Percentiles rank a stretch among this genome's conserved stretches.
These are phyloP conservation scores for Drosophila rufa DNA, from an alignment of 1,140 invertebrate species.

Conservation along the genomic window DNA sequence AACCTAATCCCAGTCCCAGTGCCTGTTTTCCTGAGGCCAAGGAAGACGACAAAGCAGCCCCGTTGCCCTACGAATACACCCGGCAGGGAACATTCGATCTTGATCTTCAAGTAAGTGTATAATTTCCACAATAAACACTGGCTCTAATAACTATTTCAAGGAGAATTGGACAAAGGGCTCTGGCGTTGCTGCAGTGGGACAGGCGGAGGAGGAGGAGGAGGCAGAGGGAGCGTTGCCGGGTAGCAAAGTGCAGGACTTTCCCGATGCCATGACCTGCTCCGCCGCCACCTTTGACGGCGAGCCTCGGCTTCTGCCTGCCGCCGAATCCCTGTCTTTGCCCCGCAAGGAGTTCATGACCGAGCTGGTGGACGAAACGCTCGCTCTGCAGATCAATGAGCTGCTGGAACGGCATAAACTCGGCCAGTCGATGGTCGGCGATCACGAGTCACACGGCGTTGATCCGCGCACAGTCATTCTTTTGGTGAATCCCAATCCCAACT, in stretches of 20 bases:
- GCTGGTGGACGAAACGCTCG: constrained; percentile 53
- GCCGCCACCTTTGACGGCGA: constrained; percentile 75
- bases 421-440: constrained; percentile 13
- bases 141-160: background rate
- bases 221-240: background rate
- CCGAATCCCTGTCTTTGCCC: background rate
- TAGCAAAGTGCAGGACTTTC: constrained; percentile 46
- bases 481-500: constrained; percentile 44
- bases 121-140: no score
- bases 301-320: constrained; percentile 5
- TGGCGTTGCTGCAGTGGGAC: background rate
- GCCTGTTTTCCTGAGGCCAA: background rate
- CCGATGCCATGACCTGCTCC: constrained; percentile 73
- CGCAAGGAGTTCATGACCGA: constrained; percentile 53
- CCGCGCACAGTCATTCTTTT: constrained; percentile 55
- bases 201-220: background rate
- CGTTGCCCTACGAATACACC: constrained; percentile 34
- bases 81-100: constrained; percentile 68
- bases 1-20: background rate
- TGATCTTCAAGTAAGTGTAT: constrained; percentile 39
- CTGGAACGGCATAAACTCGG: constrained; percentile 56
- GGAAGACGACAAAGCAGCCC: background rate
- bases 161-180: constrained; percentile 1
- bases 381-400: constrained; percentile 61
- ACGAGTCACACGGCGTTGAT: constrained; percentile 15